phyloP scores from a whole-genome alignment of 2,113 vertebrate species.

The Zingel zingel region DNA sequence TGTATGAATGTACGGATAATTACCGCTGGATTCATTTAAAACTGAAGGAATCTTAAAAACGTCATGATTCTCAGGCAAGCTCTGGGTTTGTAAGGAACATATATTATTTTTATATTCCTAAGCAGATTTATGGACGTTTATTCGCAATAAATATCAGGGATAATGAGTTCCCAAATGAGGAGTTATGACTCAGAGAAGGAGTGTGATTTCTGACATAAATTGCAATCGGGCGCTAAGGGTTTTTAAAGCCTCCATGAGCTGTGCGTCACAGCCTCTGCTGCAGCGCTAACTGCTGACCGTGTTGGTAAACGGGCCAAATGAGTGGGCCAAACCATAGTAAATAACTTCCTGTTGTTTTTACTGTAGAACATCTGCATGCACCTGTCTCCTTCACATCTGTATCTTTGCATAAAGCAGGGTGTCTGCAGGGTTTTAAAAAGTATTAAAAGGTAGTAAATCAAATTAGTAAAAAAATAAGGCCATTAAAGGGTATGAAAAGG shows the following conservation, averaged over 20 bases:
- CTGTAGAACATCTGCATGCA: background rate
- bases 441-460: no score
- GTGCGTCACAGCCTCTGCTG: background rate
- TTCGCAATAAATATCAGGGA: rapidly evolving
- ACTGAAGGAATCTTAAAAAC: background rate
- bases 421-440: no score
- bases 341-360: background rate
- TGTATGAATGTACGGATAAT: background rate
- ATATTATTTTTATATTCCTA: no score
- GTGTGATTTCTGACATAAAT: background rate
- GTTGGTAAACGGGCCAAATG: background rate
- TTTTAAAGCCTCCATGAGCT: background rate
- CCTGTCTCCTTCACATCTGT: background rate
- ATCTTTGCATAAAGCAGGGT: background rate
- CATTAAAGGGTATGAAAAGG: no score
- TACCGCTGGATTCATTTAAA: background rate
- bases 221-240: background rate
- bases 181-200: background rate
- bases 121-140: background rate
- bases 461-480: no score
- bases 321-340: background rate
- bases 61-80: background rate
- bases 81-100: background rate
- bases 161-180: background rate
- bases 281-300: background rate